Evolutionary conservation across 1,140 invertebrate species (phyloP).

Genomic region (Cepaea nemoralis): DNA sequence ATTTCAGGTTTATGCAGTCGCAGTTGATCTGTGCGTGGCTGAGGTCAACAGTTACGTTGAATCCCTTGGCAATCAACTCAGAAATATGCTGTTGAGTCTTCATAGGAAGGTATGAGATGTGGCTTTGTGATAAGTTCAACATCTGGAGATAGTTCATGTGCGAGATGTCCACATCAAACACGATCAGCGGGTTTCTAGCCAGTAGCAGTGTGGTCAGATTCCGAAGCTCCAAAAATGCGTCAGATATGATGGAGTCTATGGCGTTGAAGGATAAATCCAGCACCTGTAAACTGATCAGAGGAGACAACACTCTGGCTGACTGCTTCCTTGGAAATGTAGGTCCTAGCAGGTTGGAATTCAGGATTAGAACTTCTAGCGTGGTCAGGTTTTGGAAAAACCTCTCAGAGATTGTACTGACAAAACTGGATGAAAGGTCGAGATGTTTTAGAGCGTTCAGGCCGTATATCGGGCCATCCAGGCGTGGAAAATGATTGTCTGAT

Average conservation of each 20-base stretch:
- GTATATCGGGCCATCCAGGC: slow-evolving; percentile 41
- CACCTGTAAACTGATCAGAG: slow-evolving; percentile 24
- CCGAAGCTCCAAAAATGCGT: slow-evolving; percentile 32
- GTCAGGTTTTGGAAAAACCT: slow-evolving; percentile 42
- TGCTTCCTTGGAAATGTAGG: background rate
- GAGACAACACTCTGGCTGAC: slow-evolving; percentile 5
- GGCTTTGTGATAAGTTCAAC: slow-evolving; percentile 44
- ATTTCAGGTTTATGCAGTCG: slow-evolving; percentile 46
- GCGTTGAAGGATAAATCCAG: slow-evolving; percentile 48
- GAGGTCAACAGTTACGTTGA: slow-evolving; percentile 39
- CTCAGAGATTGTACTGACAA: slow-evolving; percentile 22
- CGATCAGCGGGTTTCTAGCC: slow-evolving; percentile 19
- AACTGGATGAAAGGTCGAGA: slow-evolving; percentile 35
- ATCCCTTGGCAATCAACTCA: background rate
- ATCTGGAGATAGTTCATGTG: slow-evolving; percentile 38
- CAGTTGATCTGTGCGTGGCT: slow-evolving; percentile 43
- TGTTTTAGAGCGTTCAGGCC: slow-evolving; percentile 14
- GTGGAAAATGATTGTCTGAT: slow-evolving; percentile 32
- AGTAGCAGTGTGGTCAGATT: slow-evolving; percentile 39
- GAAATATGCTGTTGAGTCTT: slow-evolving; percentile 15
- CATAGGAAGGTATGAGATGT: slow-evolving; percentile 20
- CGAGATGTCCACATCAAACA: slow-evolving; percentile 39
- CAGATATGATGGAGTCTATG: slow-evolving; percentile 27
- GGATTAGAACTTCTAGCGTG: slow-evolving; percentile 6
- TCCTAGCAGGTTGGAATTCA: slow-evolving; percentile 37